Conservation (phyloP, 2,888 invertebrate genomes). For the Conops quadrifasciatus region DNA sequence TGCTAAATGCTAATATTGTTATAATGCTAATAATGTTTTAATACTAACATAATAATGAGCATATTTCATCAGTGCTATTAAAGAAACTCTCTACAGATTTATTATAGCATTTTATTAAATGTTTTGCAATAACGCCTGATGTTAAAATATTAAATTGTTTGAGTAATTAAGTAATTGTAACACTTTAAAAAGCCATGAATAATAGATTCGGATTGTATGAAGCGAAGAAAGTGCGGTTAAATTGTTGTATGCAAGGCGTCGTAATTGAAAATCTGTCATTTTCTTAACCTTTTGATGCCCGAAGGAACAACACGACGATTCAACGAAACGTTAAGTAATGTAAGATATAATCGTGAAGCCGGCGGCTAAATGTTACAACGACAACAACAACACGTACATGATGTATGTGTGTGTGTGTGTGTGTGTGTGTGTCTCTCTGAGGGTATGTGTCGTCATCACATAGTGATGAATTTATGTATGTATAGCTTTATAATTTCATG, state of each 20-base stretch:
- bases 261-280: neutral
- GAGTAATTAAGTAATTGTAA: neutral
- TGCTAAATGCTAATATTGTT: too few relatives aligned
- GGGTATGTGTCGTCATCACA: too few relatives aligned
- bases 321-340: neutral
- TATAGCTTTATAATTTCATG: conserved; percentile 14
- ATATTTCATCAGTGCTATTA: too few relatives aligned
- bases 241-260: neutral
- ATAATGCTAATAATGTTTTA: too few relatives aligned
- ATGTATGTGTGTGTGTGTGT: neutral
- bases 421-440: conserved; percentile 16
- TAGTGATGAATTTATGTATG: conserved; percentile 35
- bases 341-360: neutral
- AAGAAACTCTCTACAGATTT: too few relatives aligned
- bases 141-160: too few relatives aligned
- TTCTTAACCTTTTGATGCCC: conserved; percentile 7
- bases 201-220: neutral
- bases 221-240: neutral
- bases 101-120: too few relatives aligned
- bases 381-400: neutral
- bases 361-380: neutral
- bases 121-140: too few relatives aligned
- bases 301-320: neutral
- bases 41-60: too few relatives aligned
- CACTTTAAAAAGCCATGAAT: neutral